Percentiles rank a stretch among this genome's conserved stretches.
Conservation (phyloP, 2,888 invertebrate species). For the Pyrrhia umbra region DNA sequence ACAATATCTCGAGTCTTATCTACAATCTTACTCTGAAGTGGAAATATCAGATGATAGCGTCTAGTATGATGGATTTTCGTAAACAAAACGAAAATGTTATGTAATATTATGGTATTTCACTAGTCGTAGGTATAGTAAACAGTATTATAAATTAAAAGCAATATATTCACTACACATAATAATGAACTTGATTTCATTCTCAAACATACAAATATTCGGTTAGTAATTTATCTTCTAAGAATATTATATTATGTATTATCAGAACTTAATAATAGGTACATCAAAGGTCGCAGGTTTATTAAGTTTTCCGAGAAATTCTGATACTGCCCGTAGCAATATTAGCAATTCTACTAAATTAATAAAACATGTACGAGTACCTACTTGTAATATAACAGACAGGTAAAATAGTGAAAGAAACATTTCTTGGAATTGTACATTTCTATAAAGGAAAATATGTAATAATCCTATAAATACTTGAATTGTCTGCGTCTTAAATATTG, state of each 20-base stretch:
- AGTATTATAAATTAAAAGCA: not conserved
- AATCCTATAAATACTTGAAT: slow-evolving; percentile 33
- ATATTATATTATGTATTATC: slow-evolving; percentile 12
- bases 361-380: not conserved
- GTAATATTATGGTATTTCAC: slow-evolving; percentile 10
- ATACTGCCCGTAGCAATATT: not conserved
- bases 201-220: not conserved
- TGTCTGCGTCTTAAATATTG: slow-evolving; percentile 25
- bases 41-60: slow-evolving; percentile 49
- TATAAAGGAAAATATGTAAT: slow-evolving; percentile 1
- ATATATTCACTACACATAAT: not conserved
- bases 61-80: slow-evolving; percentile 43
- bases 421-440: slow-evolving; percentile 5
- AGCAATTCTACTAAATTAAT: not conserved
- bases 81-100: slow-evolving; percentile 38
- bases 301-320: slow-evolving; percentile 9
- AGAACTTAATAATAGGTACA: slow-evolving; percentile 1
- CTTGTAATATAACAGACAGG: not conserved
- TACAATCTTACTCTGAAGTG: slow-evolving; percentile 47
- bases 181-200: not conserved
- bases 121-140: too few species aligned
- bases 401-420: slow-evolving; percentile 1
- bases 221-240: not conserved
- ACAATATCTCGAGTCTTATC: slow-evolving; percentile 42
- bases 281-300: slow-evolving; percentile 2